Conservation (phyloP, 2,888 invertebrate species). For the Rhogogaster chlorosoma region DNA sequence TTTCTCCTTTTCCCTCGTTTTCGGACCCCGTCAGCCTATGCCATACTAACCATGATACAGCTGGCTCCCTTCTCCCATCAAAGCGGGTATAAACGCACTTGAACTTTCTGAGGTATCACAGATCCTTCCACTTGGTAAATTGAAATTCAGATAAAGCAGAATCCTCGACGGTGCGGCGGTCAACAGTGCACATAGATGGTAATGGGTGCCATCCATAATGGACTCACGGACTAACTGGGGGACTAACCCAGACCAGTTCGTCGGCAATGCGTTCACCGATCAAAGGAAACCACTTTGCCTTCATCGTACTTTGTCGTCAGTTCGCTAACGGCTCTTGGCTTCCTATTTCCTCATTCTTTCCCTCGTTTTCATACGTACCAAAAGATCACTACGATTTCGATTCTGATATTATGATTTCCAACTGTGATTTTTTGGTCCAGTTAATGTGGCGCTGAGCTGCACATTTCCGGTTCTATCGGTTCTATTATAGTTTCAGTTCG, state of each 20-base stretch:
- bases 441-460: background rate
- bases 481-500: background rate
- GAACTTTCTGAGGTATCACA: constrained; percentile 10
- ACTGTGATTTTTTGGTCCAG: background rate
- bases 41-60: background rate
- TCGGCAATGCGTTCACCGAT: constrained; percentile 28
- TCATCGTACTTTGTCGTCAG: background rate
- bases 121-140: constrained; percentile 40
- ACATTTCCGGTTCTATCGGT: background rate
- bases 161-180: constrained; percentile 20
- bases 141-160: constrained; percentile 43
- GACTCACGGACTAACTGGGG: constrained; percentile 26
- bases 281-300: constrained; percentile 31
- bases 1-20: background rate
- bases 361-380: background rate
- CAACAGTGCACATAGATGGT: constrained; percentile 7
- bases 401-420: background rate
- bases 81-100: constrained; percentile 39
- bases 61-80: background rate
- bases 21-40: background rate
- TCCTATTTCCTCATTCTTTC: background rate
- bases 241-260: background rate
- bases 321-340: background rate
- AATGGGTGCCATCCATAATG: constrained; percentile 40
- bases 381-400: background rate